Evolutionary conservation across 2,113 vertebrate species (phyloP), one percentile per base, ranked within the genome.

Genomic region (Petromus typicus): DNA sequence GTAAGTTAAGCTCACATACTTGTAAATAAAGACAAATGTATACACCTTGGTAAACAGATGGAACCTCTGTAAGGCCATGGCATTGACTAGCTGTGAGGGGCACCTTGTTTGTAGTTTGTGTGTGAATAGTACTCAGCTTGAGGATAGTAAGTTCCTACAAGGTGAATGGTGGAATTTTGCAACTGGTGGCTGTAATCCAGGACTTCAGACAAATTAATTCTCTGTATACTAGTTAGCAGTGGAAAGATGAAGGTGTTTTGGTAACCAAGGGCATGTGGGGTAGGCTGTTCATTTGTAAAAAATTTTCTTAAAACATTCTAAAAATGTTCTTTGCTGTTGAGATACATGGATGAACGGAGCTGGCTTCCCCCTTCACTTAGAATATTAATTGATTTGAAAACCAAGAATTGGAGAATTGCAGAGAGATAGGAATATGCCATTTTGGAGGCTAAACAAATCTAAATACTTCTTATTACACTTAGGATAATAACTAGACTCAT

Each of bases 271-370:
- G 43, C 87, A 75, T 89, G 90, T 92, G 78, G 67, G 63, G 48
- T 66, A 92, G 64, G 71, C 61, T 92, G 80, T 92, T 95, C 90
- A 82, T 92, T 96, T 93, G 73, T 92, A 69, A 90, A 54, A 96
- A 92, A 43, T 54, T n/a, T 95, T 93, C 92, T 96, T 93, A 93
- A 93, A 81, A 64, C 43, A 83, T 86, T 90, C 73, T 57, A 88
- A 95, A 95, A 92, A 57, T 67, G 73, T 63, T 94, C 71, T 71
- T 56, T 14, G 20, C 89, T 95, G 92, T 80, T 34, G 51, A 81
- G 85, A 67, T 92, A 66, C 11, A 27, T 32, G 84, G 87, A 80
- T 92, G 90, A 93, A 73, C 67, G 69, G 73, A 86, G 75, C n/a
- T 85, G 34, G 91, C 67, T 63, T 83, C 84, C 73, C 3, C 93